Base-by-base conservation (phyloP, 2,888 invertebrate genomes). In the Dastarcus helophoroides region DNA sequence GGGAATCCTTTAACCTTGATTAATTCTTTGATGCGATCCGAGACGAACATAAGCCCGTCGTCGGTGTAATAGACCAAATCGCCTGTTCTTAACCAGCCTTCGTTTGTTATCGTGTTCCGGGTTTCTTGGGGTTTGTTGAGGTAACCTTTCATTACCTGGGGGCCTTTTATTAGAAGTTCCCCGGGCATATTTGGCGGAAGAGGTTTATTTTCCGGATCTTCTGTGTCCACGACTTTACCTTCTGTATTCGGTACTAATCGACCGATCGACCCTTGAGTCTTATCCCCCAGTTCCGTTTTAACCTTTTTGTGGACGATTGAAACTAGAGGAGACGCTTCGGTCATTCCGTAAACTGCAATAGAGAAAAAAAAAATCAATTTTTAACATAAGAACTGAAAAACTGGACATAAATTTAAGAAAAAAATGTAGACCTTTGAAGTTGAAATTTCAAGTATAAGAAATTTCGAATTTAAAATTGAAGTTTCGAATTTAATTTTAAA, bases 91-190 rank as follows among this genome's bases (percentile, higher is more conserved):
- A 81, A 61, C 83, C 83, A 85, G 3, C 75, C 77, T n/a, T 73
- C 72, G n/a, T 72, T 71, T 32, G 68, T 67, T 35, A 84, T 70
- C 9, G 68, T 68, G 4, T 76, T 71, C 3, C 63, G 58, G n/a
- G 77, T 86, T 0, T 80, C 82, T 47, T 76, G 62, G 2, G 73
- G 69, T 47, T 82, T 77, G 37, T 79, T 69, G 36, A 69, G 67
- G 51, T 86, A 86, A 0, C 82, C 82, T 31, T 67, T 64, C 80
- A 84, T 84, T 2, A 83, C 71, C 60, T 83, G 80, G 0, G 83
- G 82, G 0, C 85, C 84, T 22, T 71, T 68, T 1, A 82, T 60
- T 31, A 75, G 68, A 3, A 85, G 52, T 51, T 86, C 85, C 2
- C 86, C 86, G n/a, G 60, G 60, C 61, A 70, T 50, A 47, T 76